phyloP scores from a whole-genome alignment of 2,797 vertebrate genomes.

The Remorina albescens region DNA sequence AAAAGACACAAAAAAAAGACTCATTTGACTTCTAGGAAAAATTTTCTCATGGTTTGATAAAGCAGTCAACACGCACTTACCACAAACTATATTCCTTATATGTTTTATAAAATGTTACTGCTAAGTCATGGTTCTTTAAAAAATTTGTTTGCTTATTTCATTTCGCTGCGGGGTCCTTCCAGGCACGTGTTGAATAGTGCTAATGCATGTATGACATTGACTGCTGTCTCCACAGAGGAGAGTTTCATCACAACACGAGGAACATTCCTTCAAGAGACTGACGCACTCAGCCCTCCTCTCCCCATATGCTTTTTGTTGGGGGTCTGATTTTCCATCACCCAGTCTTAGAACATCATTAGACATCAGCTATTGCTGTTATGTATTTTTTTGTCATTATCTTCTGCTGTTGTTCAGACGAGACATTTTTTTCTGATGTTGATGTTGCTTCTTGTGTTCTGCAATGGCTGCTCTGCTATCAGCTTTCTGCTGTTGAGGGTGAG shows the following conservation, averaged over 20 bases:
- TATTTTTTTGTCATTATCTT: conserved; percentile 58
- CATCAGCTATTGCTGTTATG: conserved; percentile 68
- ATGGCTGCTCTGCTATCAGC: conserved; percentile 76
- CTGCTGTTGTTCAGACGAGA: conserved; percentile 82
- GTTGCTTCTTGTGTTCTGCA: conserved; percentile 76
- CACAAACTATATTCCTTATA: conserved; percentile 54
- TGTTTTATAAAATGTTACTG: conserved; percentile 63
- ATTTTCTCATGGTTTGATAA: conserved; percentile 61
- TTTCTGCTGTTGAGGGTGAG: conserved; percentile 71
- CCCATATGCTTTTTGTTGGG: conserved; percentile 30
- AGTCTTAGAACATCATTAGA: conserved; percentile 48
- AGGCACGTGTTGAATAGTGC: conserved; percentile 27
- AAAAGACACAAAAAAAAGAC: conserved; percentile 27
- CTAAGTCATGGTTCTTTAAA: conserved; percentile 38
- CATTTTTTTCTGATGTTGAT: conserved; percentile 85
- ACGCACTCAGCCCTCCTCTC: conserved; percentile 31
- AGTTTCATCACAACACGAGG: conserved; percentile 62
- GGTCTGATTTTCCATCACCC: conserved; percentile 53
- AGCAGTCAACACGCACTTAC: conserved; percentile 75
- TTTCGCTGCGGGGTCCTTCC: conserved; percentile 39
- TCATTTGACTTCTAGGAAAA: conserved; percentile 58
- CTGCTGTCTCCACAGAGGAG: conserved; percentile 51
- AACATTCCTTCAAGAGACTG: conserved; percentile 71
- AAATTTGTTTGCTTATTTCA: conserved; percentile 38
- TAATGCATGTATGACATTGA: conserved; percentile 53